phyloP scores from a whole-genome alignment of 2,113 vertebrate genomes.

The Ailuropoda melanoleuca region DNA sequence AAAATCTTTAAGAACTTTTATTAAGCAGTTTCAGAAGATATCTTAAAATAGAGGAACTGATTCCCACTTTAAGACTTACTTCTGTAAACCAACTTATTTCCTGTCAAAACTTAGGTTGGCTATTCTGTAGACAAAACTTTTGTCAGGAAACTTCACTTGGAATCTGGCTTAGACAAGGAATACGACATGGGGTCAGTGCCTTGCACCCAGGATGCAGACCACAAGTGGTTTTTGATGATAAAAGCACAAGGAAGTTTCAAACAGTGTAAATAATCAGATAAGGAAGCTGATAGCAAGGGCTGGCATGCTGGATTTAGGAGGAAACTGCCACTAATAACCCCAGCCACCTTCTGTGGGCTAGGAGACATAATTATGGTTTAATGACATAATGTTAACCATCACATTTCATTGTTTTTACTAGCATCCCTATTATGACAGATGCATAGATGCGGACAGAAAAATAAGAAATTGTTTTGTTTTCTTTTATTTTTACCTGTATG shows the following conservation, averaged over 20 bases:
- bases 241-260: constrained; percentile 33
- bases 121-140: background rate
- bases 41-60: background rate
- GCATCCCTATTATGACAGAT: background rate
- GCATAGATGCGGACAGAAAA: background rate
- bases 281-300: background rate
- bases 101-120: background rate
- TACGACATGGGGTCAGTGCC: background rate
- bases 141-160: background rate
- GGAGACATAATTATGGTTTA: constrained; percentile 13
- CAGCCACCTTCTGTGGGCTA: background rate
- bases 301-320: background rate
- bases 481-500: background rate
- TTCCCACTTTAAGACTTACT: background rate
- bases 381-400: constrained; percentile 33
- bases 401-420: constrained; percentile 2
- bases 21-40: constrained; percentile 6
- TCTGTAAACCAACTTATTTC: background rate
- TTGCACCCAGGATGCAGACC: background rate
- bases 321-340: background rate
- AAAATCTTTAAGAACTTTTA: background rate
- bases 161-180: background rate
- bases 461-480: background rate
- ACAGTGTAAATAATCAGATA: constrained; percentile 55
- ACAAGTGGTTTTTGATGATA: constrained; percentile 28